Conservation (phyloP, 2,113 vertebrate genomes). For the Epinephelus lanceolatus region DNA sequence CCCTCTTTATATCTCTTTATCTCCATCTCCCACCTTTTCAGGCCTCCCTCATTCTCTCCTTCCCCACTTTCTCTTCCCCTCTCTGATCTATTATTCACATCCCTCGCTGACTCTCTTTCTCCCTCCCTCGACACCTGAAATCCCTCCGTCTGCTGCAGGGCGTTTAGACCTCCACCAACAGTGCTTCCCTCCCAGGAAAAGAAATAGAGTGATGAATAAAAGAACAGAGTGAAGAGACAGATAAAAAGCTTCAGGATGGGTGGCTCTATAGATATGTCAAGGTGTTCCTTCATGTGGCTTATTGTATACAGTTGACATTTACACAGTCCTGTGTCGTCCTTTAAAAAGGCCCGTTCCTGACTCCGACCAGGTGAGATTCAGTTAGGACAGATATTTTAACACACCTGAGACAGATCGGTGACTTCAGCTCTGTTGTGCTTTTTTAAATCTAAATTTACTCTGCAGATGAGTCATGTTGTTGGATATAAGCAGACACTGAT, state of each 20-base stretch:
- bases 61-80: constrained; percentile 38
- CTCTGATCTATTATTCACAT: constrained; percentile 78
- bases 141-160: constrained; percentile 58
- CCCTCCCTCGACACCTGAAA: constrained; percentile 69
- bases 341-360: neutral
- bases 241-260: constrained; percentile 65
- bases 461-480: neutral
- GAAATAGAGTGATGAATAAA: constrained; percentile 72
- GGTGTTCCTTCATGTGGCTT: constrained; percentile 32
- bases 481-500: neutral
- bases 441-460: neutral
- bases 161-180: constrained; percentile 63
- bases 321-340: constrained; percentile 14
- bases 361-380: neutral
- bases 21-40: constrained; percentile 37
- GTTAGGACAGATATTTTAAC: neutral
- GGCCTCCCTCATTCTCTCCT: constrained; percentile 32
- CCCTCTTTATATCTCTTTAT: constrained; percentile 59
- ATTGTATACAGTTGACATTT: constrained; percentile 64
- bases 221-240: constrained; percentile 61
- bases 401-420: neutral
- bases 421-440: neutral
- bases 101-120: constrained; percentile 52
- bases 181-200: constrained; percentile 59
- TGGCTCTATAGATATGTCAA: constrained; percentile 56